A percentile compares a stretch with the other conserved stretches of the same genome.
phyloP scores from a whole-genome alignment of 1,140 invertebrate species.

The Drosophila melanogaster region DNA sequence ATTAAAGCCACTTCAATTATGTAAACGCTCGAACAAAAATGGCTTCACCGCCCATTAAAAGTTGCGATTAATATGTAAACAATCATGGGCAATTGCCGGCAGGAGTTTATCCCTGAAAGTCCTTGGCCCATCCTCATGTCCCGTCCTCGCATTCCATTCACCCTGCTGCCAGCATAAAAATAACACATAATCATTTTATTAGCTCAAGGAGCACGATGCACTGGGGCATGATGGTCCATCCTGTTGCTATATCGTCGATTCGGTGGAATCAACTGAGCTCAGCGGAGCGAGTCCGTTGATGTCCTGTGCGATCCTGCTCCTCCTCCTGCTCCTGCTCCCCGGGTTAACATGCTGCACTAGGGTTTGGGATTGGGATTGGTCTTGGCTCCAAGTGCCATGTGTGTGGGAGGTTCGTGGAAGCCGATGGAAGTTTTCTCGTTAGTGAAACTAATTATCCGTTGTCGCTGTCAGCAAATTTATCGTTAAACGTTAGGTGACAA shows the following conservation, averaged over 20 bases:
- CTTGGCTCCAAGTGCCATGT: slow-evolving; percentile 48
- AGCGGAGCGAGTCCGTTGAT: slow-evolving; percentile 6
- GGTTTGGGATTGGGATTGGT: slow-evolving; percentile 17
- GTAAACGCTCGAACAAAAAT: slow-evolving; percentile 44
- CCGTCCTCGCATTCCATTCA: background rate
- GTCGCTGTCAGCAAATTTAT: slow-evolving; percentile 82
- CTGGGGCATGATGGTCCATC: slow-evolving; percentile 66
- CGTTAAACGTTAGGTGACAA: slow-evolving; percentile 80
- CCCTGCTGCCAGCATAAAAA: slow-evolving; percentile 65
- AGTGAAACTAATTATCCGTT: slow-evolving; percentile 83
- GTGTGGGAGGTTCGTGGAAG: slow-evolving; percentile 17
- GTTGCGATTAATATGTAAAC: slow-evolving; percentile 79
- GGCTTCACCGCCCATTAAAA: slow-evolving; percentile 66
- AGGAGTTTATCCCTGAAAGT: slow-evolving; percentile 12
- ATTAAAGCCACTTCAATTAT: slow-evolving; percentile 49
- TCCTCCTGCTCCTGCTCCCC: slow-evolving; percentile 58
- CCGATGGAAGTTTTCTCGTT: slow-evolving; percentile 80
- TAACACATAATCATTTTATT: slow-evolving; percentile 82
- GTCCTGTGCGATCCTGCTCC: slow-evolving; percentile 50
- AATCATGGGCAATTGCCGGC: slow-evolving; percentile 70
- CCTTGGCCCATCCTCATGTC: slow-evolving; percentile 9
- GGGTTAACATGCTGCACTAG: slow-evolving; percentile 78
- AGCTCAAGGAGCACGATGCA: slow-evolving; percentile 65
- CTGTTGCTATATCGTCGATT: slow-evolving; percentile 55
- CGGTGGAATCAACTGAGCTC: slow-evolving; percentile 17